Evolutionary conservation across 30 jellyfish, hydroid and myxozoan genomes (phyloP).

Genomic region (Aurelia aurita complex sp. Pacific): DNA sequence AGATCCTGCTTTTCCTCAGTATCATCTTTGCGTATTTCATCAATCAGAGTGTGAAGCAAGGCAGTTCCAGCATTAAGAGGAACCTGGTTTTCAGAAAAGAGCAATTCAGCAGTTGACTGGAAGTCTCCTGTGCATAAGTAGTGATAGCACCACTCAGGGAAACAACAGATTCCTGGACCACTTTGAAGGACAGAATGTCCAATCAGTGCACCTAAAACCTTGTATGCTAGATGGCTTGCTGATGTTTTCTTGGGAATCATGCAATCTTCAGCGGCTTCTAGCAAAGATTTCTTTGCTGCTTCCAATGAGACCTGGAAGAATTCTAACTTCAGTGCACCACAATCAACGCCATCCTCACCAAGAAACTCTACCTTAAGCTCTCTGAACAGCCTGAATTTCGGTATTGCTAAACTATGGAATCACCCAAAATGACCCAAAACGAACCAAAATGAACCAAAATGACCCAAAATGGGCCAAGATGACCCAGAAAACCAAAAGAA

Average conservation of each 20-base stretch:
- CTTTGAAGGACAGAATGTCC: slow-evolving; percentile 19
- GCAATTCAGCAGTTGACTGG: slow-evolving; percentile 21
- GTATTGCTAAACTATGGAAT: no score
- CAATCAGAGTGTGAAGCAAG: slow-evolving; percentile 15
- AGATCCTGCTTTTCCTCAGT: slow-evolving; percentile 6
- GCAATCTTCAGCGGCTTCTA: slow-evolving; percentile 1
- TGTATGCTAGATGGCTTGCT: slow-evolving; percentile 7
- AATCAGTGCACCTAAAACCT: slow-evolving; percentile 22
- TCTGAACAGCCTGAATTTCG: slow-evolving; percentile 11
- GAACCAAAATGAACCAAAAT: no score
- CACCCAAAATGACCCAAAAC: no score
- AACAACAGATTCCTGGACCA: slow-evolving; percentile 21
- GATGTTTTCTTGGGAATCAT: slow-evolving; percentile 30
- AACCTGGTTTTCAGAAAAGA: slow-evolving; percentile 11
- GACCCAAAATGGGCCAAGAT: no score
- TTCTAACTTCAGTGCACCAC: slow-evolving; percentile 20
- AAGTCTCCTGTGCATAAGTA: slow-evolving; percentile 28
- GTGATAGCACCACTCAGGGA: slow-evolving; percentile 17
- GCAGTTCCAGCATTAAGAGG: slow-evolving; percentile 44
- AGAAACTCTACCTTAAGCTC: slow-evolving; percentile 29
- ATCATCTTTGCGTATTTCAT: slow-evolving; percentile 29
- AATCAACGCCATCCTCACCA: slow-evolving; percentile 37
- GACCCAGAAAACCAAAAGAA: no score
- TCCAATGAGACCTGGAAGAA: slow-evolving; percentile 12
- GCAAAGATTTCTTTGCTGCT: slow-evolving; percentile 5